phyloP scores from a whole-genome alignment of 64 coral and sea anemone species.

The Catalaphyllia jardinei region DNA sequence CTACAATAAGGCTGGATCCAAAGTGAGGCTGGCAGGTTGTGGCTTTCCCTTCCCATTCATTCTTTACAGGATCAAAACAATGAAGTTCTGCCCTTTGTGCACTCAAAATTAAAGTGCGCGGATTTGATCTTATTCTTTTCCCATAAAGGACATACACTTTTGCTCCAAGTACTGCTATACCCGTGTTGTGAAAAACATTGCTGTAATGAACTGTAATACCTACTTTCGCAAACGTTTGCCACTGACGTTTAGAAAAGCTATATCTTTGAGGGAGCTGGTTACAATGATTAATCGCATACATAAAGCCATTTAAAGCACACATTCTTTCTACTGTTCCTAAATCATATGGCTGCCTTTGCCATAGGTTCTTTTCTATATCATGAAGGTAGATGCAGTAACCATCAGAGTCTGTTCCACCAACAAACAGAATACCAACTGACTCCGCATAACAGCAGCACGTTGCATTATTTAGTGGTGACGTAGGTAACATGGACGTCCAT shows the following conservation, averaged over 20 bases:
- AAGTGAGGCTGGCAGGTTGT: background rate
- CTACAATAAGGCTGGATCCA: conserved; percentile 10
- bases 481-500: background rate
- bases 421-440: background rate
- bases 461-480: background rate
- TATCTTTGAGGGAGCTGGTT: background rate
- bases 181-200: background rate
- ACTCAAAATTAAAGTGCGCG: too few relatives aligned
- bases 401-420: background rate
- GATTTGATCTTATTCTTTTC: too few relatives aligned
- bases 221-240: background rate
- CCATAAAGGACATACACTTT: background rate
- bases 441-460: background rate
- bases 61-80: background rate
- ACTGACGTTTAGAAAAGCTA: background rate
- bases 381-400: background rate
- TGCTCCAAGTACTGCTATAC: background rate
- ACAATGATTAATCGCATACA: background rate
- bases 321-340: too few relatives aligned
- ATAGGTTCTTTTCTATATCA: background rate
- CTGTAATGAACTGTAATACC: background rate
- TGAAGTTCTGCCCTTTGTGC: background rate
- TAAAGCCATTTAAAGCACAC: too few relatives aligned
- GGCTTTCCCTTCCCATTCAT: background rate
- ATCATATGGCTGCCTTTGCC: background rate